Percentiles rank a stretch among this genome's conserved stretches.
Evolutionary conservation across 2,888 invertebrate genomes (phyloP).

Genomic region (Eucera pruinosa): DNA sequence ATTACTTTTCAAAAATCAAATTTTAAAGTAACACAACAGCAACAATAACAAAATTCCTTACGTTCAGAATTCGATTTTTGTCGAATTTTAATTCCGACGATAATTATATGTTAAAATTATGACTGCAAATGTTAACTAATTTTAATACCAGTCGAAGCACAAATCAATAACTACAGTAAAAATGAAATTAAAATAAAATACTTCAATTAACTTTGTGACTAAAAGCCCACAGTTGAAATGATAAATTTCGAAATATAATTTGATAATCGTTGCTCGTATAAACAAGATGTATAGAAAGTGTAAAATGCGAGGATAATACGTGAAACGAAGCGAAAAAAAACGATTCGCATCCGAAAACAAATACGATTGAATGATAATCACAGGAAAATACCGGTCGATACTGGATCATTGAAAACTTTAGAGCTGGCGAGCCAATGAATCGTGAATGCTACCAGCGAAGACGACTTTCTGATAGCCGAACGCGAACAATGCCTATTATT

Average conservation of each 20-base stretch:
- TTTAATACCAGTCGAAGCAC: conserved; percentile 20
- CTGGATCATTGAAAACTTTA: conserved; percentile 40
- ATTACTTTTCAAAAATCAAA: no score
- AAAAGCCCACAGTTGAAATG: neutral
- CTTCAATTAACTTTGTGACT: no score
- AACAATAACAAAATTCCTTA: neutral
- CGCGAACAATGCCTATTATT: conserved; percentile 62
- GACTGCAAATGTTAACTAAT: conserved; percentile 4
- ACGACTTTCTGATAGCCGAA: conserved; percentile 53
- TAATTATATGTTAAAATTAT: neutral
- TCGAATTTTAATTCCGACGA: neutral
- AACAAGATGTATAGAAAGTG: conserved; percentile 12
- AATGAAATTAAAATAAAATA: no score
- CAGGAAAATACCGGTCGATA: conserved; percentile 20
- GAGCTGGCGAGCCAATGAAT: conserved; percentile 34
- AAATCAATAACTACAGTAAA: conserved; percentile 23
- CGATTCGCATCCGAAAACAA: neutral
- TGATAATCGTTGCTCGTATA: conserved; percentile 19
- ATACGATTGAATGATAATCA: conserved; percentile 21
- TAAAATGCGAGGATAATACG: conserved; percentile 17
- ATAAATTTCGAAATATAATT: conserved; percentile 20
- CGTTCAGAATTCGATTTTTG: neutral
- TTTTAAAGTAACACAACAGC: neutral
- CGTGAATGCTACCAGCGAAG: conserved; percentile 1
- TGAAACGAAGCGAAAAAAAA: conserved; percentile 3